A percentile compares a stretch with the other conserved stretches of the same genome.
phyloP scores from a whole-genome alignment of 2,888 invertebrate genomes.

The Holacanthella duospinosa region DNA sequence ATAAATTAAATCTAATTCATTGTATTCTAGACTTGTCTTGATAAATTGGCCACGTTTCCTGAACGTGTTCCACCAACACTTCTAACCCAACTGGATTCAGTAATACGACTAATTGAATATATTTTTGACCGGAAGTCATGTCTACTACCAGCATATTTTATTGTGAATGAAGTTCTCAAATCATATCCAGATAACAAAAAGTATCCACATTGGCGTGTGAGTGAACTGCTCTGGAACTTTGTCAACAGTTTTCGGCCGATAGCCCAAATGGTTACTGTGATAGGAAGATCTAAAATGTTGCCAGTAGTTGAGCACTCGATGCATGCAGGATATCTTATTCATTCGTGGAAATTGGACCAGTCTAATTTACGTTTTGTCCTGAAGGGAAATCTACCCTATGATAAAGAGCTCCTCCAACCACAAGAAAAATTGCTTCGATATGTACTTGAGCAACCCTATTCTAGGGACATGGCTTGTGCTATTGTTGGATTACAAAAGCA shows the following conservation, averaged over 20 bases:
- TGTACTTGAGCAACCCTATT: slow-evolving; percentile 88
- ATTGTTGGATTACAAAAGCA: slow-evolving; percentile 91
- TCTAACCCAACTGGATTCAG: slow-evolving; percentile 67
- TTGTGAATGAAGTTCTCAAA: slow-evolving; percentile 89
- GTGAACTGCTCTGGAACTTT: slow-evolving; percentile 72
- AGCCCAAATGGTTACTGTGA: slow-evolving; percentile 91
- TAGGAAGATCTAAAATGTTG: slow-evolving; percentile 78
- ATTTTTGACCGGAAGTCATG: slow-evolving; percentile 89
- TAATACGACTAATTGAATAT: slow-evolving; percentile 70
- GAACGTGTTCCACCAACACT: slow-evolving; percentile 65
- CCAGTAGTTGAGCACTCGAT: slow-evolving; percentile 90
- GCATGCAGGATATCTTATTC: slow-evolving; percentile 76
- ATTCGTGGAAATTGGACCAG: slow-evolving; percentile 87
- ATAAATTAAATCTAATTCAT: neutral
- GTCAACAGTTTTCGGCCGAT: slow-evolving; percentile 78
- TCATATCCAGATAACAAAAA: slow-evolving; percentile 65
- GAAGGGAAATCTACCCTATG: slow-evolving; percentile 74
- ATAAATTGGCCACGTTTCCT: slow-evolving; percentile 75
- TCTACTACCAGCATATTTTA: slow-evolving; percentile 83
- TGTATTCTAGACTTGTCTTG: slow-evolving; percentile 59
- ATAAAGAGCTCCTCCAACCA: slow-evolving; percentile 73
- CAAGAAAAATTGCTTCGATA: slow-evolving; percentile 78
- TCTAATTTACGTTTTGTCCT: slow-evolving; percentile 60
- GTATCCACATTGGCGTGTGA: slow-evolving; percentile 86
- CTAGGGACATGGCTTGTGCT: slow-evolving; percentile 88